Base-by-base conservation (phyloP, 2,888 invertebrate species). In the Drosophila hawaiiensis region DNA sequence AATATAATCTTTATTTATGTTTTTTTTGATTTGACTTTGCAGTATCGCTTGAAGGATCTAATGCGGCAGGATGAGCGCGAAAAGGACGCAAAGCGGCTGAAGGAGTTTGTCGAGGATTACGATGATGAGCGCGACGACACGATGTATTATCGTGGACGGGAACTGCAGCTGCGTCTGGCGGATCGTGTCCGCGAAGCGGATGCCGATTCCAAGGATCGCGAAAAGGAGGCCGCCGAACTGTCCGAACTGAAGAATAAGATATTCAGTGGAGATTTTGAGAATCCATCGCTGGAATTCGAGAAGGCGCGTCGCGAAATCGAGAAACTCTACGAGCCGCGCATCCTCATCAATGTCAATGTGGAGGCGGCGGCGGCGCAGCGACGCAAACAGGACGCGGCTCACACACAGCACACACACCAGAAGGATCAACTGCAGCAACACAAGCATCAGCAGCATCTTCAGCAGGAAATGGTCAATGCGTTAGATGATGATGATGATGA, bases 21-120 rank as follows among this genome's bases (percentile, higher is more conserved):
- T 19, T 14, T 55, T 12, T 12, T 14, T 35, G 16, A 47, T 47
- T 25, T 47, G 16, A 25, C 16, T 16, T 73, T 72, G 10, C 60
- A 92, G 91, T 96, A 98, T 93, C 96, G 96, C 70, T 97, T 97
- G 91, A 96, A 97, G 84, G 98, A 98, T 92, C 94, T 97, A 55
- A 95, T 96, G 81, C 96, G 97, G 89, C 96, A 97, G 90, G 97
- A 97, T 90, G 98, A 98, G 92, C 95, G 97, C 70, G 96, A 97
- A 93, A 95, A 96, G 70, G 99, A 99, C 94, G 99, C 98, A 1
- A 97, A 98, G 94, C 95, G 98, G 52, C 95, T 99, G 64, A 98
- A 98, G 93, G 98, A 99, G 94, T 99, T 99, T 94, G 95, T 99
- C 4, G 99, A 99, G 94, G 99, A 99, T 93, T 99, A 99, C 92